Evolutionary conservation across 2,888 invertebrate species (phyloP).

Genomic region (Dermolepida albohirtum): DNA sequence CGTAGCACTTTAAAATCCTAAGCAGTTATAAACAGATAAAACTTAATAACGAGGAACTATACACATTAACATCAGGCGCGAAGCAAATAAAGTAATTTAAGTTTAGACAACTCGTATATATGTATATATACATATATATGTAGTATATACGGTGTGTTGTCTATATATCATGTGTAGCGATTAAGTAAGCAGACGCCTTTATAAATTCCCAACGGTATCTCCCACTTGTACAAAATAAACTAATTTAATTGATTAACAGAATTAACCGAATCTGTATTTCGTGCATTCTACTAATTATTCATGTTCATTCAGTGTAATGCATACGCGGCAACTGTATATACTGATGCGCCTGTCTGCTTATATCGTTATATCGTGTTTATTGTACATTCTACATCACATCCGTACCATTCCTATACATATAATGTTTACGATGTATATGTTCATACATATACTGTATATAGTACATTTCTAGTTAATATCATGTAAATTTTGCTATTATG

Average conservation of each 20-base stretch:
- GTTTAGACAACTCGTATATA: neutral
- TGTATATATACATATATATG: too few species aligned
- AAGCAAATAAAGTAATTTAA: conserved; percentile 15
- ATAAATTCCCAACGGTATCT: conserved; percentile 6
- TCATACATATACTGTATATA: neutral
- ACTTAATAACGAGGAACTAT: conserved; percentile 11
- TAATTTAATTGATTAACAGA: conserved; percentile 38
- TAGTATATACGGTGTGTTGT: too few species aligned
- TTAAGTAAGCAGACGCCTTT: too few species aligned
- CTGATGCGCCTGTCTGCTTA: neutral
- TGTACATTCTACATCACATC: conserved; percentile 4
- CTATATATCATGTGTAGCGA: too few species aligned
- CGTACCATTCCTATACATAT: conserved; percentile 2
- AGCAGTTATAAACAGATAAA: conserved; percentile 28
- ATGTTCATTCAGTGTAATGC: conserved; percentile 18
- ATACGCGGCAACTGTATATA: neutral
- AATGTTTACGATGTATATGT: conserved; percentile 2
- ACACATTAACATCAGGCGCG: neutral
- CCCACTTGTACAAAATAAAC: conserved; percentile 31
- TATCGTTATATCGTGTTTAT: neutral
- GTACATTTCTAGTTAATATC: neutral
- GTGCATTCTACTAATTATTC: conserved; percentile 37
- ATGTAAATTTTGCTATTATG: neutral
- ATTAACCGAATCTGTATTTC: conserved; percentile 38
- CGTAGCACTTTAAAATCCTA: conserved; percentile 19